Percentiles rank a stretch among this genome's conserved stretches.
phyloP scores from a whole-genome alignment of 2,888 invertebrate genomes.

The Agrotis segetum region DNA sequence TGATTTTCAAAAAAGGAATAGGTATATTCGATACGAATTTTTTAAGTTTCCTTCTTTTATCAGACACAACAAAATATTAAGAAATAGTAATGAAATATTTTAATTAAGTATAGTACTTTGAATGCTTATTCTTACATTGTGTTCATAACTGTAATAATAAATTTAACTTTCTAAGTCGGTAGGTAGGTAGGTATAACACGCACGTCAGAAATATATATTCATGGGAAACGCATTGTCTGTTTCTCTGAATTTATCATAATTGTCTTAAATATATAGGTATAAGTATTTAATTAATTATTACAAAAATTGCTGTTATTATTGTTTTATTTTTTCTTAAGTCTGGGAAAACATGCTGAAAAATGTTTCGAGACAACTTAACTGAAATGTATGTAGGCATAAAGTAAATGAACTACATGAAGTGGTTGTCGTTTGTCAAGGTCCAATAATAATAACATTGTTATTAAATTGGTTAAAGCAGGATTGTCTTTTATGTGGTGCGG shows the following conservation, averaged over 20 bases:
- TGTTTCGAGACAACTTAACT: no score
- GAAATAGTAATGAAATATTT: conserved; percentile 7
- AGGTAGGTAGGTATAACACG: no score
- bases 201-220: conserved; percentile 3
- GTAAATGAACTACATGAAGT: neutral
- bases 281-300: neutral
- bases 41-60: neutral
- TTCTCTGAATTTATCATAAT: neutral
- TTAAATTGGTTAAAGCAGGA: no score
- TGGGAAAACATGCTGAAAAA: no score
- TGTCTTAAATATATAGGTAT: neutral
- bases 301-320: neutral
- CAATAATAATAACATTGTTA: no score
- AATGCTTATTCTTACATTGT: conserved; percentile 5
- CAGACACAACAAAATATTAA: neutral
- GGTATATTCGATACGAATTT: neutral
- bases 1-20: no score
- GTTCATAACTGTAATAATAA: neutral
- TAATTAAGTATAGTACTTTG: neutral
- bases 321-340: no score
- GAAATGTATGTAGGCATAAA: no score
- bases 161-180: conserved; percentile 34
- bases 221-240: conserved; percentile 34
- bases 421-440: neutral
- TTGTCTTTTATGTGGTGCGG: no score